Conservation (phyloP, 2,888 invertebrate species). For the Stictocephala bisonia region DNA sequence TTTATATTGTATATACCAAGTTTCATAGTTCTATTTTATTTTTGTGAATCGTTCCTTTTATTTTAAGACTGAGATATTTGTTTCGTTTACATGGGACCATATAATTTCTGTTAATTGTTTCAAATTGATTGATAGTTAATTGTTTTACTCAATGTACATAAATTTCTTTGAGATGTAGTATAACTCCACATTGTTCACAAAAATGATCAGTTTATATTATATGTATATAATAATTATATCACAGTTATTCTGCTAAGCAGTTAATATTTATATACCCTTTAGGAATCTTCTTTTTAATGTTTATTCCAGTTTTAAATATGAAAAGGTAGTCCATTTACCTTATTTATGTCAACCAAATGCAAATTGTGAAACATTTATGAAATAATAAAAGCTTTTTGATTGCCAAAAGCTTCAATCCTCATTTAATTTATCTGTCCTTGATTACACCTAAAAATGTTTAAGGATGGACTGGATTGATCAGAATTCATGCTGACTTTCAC, state of each 20-base stretch:
- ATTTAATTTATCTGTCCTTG: no score
- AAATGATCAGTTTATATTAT: slow-evolving; percentile 23
- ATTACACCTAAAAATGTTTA: no score
- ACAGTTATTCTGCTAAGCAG: slow-evolving; percentile 13
- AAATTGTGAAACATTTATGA: slow-evolving; percentile 20
- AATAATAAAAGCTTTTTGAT: slow-evolving; percentile 42
- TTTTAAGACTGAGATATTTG: slow-evolving; percentile 42
- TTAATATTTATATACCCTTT: slow-evolving; percentile 41
- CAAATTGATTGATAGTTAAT: slow-evolving; percentile 1
- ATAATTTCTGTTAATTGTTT: slow-evolving; percentile 24
- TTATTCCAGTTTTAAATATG: slow-evolving; percentile 28
- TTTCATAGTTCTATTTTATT: not conserved
- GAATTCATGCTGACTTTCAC: no score
- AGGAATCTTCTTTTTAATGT: slow-evolving; percentile 33
- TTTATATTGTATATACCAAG: slow-evolving; percentile 31
- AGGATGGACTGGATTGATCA: no score
- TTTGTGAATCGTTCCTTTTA: slow-evolving; percentile 34
- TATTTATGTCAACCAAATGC: slow-evolving; percentile 31
- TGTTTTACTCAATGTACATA: slow-evolving; percentile 26
- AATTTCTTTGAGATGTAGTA: slow-evolving; percentile 25
- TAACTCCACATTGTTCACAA: no score
- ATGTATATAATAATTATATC: slow-evolving; percentile 35
- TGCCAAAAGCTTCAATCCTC: not conserved
- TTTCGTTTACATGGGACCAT: slow-evolving; percentile 45
- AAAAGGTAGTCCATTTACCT: slow-evolving; percentile 26